Base-by-base conservation (phyloP, 2,797 vertebrate genomes). In the Thaleichthys pacificus region DNA sequence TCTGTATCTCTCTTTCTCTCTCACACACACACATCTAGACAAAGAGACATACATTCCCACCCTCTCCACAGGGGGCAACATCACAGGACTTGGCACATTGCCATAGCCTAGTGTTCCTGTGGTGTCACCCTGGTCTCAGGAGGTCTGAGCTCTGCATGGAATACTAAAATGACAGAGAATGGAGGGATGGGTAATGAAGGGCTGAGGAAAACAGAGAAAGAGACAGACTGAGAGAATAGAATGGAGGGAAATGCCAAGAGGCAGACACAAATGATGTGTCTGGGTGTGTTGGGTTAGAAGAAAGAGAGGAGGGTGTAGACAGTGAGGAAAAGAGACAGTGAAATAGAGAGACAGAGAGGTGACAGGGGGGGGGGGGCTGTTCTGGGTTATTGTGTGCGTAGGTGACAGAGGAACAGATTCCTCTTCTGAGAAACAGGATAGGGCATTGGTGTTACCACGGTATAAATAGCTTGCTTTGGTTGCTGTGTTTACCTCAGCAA, bases 391-490 rank as follows among this genome's bases (percentile, higher is more conserved):
- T 79, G 73, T 84, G 77, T 82, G 76, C 77, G 82, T 82, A 84
- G 82, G 79, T 82, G 77, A 84, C 81, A 79, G 82, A 71, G 78
- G 76, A 85, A 85, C 77, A 80, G 84, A 84, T 85, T 79, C 76
- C 82, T 72, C 76, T 87, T 87, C 87, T 81, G 77, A 73, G 87
- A 88, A 86, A 80, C 61, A 28, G 80, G 80, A 83, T 85, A 77
- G 77, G 86, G 74, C 74, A 60, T 61, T 73, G 54, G 67, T 51
- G 69, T 73, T 71, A 72, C 79, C 65, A 73, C 56, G 70, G 75
- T 85, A 88, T 83, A 87, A 85, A 87, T 87, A 87, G 80, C 68
- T 63, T 68, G 72, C 71, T 63, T 58, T 60, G 70, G 78, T 86
- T 84, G 80, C 80, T 78, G 74, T 84, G 84, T 86, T 87, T 87